Conservation (phyloP, 2,888 invertebrate species). For the Amiota mariae region DNA sequence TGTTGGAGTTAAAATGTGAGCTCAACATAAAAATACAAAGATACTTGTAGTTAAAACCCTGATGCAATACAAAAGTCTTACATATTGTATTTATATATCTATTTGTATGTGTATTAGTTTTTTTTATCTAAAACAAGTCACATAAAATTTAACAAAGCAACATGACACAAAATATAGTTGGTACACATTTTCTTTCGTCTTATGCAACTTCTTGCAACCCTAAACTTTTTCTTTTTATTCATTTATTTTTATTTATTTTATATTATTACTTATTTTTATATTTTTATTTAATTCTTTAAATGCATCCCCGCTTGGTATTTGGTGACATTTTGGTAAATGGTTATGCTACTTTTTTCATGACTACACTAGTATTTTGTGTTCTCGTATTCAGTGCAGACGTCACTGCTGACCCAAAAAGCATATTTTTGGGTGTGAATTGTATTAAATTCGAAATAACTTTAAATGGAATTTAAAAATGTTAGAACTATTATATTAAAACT, state of each 20-base stretch:
- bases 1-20: too few relatives aligned
- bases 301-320: not conserved
- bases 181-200: conserved; percentile 44
- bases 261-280: not conserved
- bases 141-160: conserved; percentile 52
- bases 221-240: conserved; percentile 31
- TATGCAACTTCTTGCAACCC: not conserved
- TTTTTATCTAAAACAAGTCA: conserved; percentile 47
- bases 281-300: not conserved
- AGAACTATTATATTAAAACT: too few relatives aligned
- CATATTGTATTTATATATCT: conserved; percentile 5
- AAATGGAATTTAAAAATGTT: too few relatives aligned
- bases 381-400: conserved; percentile 24
- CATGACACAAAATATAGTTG: conserved; percentile 40
- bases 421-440: not conserved
- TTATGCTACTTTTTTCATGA: not conserved
- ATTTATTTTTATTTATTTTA: not conserved
- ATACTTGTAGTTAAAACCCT: too few relatives aligned
- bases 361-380: conserved; percentile 7
- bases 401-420: conserved; percentile 12
- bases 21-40: too few relatives aligned
- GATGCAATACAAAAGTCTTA: not conserved
- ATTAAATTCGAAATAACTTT: not conserved
- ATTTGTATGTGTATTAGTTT: conserved; percentile 7
- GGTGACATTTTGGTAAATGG: too few relatives aligned